A percentile compares a stretch with the other conserved stretches of the same genome.
Evolutionary conservation across 1,140 invertebrate species (phyloP).

Genomic region (Thaumetopoea pityocampa): DNA sequence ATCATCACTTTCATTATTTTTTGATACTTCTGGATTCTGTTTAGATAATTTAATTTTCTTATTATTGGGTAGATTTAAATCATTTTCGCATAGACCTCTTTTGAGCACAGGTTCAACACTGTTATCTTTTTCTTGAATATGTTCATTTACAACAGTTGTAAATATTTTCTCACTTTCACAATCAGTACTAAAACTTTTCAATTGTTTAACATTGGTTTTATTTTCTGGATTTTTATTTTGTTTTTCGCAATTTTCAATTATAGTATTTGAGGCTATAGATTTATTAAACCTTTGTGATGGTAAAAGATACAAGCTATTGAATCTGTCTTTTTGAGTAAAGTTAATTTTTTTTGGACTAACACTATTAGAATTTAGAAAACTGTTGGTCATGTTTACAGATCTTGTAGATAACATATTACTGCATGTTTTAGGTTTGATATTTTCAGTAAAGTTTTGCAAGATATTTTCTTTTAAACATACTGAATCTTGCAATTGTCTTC

Average conservation of each 20-base stretch:
- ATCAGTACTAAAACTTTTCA: slow-evolving; percentile 20
- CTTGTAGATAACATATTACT: slow-evolving; percentile 27
- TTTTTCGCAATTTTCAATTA: slow-evolving; percentile 19
- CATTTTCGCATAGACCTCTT: slow-evolving; percentile 26
- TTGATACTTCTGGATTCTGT: too few relatives aligned
- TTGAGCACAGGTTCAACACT: slow-evolving; percentile 21
- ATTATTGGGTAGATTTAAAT: slow-evolving; percentile 13
- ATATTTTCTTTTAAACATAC: slow-evolving; percentile 27
- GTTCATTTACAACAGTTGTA: too few relatives aligned
- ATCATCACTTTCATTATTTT: too few relatives aligned
- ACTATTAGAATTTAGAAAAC: slow-evolving; percentile 3
- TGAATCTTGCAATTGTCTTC: slow-evolving; percentile 25
- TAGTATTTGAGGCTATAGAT: slow-evolving; percentile 21
- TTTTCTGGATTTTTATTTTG: slow-evolving; percentile 1
- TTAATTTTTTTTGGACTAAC: slow-evolving; percentile 6
- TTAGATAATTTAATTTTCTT: slow-evolving; percentile 29
- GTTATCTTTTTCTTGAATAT: too few relatives aligned
- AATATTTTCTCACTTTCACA: slow-evolving; percentile 43
- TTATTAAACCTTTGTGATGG: slow-evolving; percentile 57
- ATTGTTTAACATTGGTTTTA: slow-evolving; percentile 14
- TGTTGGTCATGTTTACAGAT: slow-evolving; percentile 2
- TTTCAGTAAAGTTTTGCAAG: slow-evolving; percentile 35
- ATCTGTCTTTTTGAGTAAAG: slow-evolving; percentile 37
- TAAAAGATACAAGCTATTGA: slow-evolving; percentile 43
- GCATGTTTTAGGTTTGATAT: slow-evolving; percentile 32